Percentiles rank a stretch among this genome's conserved stretches.
phyloP scores from a whole-genome alignment of 2,888 invertebrate species.

The Volucella inanis region DNA sequence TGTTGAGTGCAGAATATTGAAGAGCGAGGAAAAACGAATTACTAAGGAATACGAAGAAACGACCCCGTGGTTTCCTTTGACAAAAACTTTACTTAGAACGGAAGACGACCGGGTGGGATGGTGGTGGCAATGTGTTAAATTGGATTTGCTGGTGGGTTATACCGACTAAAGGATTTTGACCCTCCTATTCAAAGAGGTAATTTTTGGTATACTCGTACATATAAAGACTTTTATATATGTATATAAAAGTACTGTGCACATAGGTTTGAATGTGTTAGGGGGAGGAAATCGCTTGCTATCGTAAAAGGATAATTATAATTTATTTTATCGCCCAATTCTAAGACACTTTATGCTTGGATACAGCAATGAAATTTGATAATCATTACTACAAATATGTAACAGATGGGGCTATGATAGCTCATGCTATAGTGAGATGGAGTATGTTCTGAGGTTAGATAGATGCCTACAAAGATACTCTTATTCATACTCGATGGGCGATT shows the following conservation, averaged over 20 bases:
- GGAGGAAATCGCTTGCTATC: conserved; percentile 54
- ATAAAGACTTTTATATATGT: conserved; percentile 4
- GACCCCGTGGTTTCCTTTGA: no score
- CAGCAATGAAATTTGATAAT: conserved; percentile 52
- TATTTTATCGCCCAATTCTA: conserved; percentile 61
- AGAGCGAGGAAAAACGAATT: conserved; percentile 52
- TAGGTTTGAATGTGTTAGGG: conserved; percentile 3
- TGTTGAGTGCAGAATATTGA: conserved; percentile 72
- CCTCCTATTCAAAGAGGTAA: conserved; percentile 60
- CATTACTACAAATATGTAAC: conserved; percentile 26
- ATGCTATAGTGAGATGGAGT: background rate
- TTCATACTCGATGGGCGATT: conserved; percentile 5
- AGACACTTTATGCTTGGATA: conserved; percentile 6
- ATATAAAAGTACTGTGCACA: no score
- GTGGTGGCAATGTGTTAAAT: conserved; percentile 45
- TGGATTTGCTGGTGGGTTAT: conserved; percentile 33
- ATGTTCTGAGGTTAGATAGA: background rate
- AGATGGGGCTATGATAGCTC: conserved; percentile 1
- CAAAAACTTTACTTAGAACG: conserved; percentile 15
- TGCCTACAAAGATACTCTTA: conserved; percentile 7
- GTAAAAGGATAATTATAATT: conserved; percentile 67
- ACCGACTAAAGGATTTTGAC: conserved; percentile 40
- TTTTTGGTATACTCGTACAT: conserved; percentile 45
- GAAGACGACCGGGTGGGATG: conserved; percentile 23
- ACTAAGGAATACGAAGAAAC: no score